Percentiles rank a stretch among this genome's conserved stretches.
Evolutionary conservation across 2,797 vertebrate species (phyloP).

Genomic region (Rousettus madagascariensis): DNA sequence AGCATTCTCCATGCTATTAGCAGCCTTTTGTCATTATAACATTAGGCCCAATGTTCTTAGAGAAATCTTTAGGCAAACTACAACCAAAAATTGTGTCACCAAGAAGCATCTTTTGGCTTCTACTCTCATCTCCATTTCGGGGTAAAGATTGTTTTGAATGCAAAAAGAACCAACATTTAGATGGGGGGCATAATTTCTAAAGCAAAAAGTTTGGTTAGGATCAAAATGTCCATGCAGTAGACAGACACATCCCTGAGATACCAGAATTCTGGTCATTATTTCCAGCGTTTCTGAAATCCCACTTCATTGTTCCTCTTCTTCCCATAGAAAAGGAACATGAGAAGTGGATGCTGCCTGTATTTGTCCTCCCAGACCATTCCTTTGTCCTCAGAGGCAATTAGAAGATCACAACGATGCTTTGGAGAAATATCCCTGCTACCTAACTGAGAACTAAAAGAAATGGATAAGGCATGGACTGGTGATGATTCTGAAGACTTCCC

Average conservation of each 20-base stretch:
- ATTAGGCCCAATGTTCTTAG: neutral
- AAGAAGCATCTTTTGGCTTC: neutral
- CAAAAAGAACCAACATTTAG: neutral
- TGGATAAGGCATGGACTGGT: neutral
- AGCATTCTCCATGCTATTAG: neutral
- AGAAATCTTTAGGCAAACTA: neutral
- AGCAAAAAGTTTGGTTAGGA: neutral
- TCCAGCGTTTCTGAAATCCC: too few relatives aligned
- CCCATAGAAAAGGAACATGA: neutral
- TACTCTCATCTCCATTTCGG: neutral
- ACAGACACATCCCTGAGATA: neutral
- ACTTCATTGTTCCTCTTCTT: neutral
- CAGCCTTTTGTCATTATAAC: neutral
- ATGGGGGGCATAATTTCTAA: neutral
- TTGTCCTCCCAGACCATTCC: neutral
- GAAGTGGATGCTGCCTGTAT: neutral
- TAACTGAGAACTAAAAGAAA: neutral
- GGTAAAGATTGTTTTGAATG: neutral
- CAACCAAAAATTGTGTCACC: neutral
- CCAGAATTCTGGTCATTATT: too few relatives aligned
- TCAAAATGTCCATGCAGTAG: neutral
- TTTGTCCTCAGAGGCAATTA: neutral
- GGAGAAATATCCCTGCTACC: neutral
- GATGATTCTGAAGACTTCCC: neutral
- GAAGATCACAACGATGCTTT: neutral